These are phyloP conservation scores for Caenorhabditis elegans DNA, from an alignment of 1,140 invertebrate genomes.

Conservation along the genomic window DNA sequence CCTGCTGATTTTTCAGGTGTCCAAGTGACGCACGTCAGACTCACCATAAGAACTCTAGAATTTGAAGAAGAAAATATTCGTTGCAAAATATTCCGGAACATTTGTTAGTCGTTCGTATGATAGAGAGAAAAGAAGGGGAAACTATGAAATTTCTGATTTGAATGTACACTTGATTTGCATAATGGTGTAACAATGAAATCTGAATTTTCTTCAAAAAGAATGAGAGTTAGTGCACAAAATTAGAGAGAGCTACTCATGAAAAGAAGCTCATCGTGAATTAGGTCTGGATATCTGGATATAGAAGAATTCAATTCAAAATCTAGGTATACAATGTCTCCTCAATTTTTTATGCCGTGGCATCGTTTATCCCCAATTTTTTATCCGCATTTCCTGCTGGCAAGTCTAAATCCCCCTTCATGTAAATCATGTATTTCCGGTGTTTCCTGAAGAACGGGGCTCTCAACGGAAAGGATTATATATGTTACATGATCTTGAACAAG, in stretches of 20 bases:
- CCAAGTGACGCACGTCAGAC: too few relatives aligned
- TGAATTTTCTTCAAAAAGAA: too few relatives aligned
- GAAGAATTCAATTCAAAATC: too few relatives aligned
- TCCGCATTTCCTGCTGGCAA: background rate
- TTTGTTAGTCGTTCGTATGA: background rate
- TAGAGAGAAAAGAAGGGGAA: background rate
- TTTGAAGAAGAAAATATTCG: background rate
- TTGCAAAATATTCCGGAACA: background rate
- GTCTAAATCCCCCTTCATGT: background rate
- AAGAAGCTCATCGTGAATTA: too few relatives aligned
- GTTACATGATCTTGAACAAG: too few relatives aligned
- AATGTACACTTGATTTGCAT: background rate
- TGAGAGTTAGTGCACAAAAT: too few relatives aligned
- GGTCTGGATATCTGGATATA: too few relatives aligned
- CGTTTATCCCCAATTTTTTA: background rate
- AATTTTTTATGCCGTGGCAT: background rate
- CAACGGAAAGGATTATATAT: background rate
- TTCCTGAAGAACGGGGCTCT: background rate
- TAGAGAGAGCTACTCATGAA: too few relatives aligned
- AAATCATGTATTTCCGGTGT: constrained; percentile 23
- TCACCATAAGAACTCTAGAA: background rate
- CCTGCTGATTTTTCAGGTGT: too few relatives aligned
- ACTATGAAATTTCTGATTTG: background rate
- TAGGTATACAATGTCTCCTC: too few relatives aligned
- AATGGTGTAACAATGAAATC: too few relatives aligned